These are phyloP conservation scores for Ptyas mucosa DNA, from an alignment of 2,113 vertebrate species.

Conservation along the genomic window DNA sequence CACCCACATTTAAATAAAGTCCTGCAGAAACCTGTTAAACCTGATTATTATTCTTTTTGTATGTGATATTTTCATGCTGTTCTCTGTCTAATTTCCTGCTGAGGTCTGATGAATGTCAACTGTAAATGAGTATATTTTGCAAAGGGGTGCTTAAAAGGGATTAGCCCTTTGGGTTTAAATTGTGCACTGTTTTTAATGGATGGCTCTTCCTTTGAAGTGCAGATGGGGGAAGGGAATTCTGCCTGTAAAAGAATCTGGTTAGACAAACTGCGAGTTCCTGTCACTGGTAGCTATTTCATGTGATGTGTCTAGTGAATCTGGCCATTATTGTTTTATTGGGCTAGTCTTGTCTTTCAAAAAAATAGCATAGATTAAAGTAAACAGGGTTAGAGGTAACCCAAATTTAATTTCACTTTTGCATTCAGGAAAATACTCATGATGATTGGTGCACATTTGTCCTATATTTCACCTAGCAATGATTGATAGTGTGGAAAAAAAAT, in stretches of 20 bases:
- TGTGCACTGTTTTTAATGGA: not conserved
- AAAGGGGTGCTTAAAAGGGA: not conserved
- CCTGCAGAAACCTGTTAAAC: not conserved
- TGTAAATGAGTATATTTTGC: not conserved
- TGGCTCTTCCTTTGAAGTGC: not conserved
- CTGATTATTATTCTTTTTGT: not conserved
- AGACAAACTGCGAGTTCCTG: not conserved
- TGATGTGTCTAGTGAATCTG: not conserved
- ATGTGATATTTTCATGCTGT: not conserved
- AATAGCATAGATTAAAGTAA: not conserved
- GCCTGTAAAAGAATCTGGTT: not conserved
- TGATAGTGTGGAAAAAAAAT: not conserved
- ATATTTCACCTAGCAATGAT: not conserved
- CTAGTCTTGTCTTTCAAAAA: not conserved
- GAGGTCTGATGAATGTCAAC: not conserved
- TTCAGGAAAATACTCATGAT: conserved; percentile 16
- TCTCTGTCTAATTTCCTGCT: not conserved
- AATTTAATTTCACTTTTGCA: not conserved
- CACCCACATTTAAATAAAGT: not conserved
- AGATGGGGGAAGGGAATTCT: not conserved
- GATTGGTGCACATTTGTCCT: not conserved
- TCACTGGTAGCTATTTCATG: not conserved
- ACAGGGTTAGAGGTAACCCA: not conserved
- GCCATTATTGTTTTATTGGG: not conserved
- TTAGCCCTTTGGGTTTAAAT: not conserved